A percentile compares a stretch with the other conserved stretches of the same genome.
phyloP scores from a whole-genome alignment of 2,888 invertebrate species.

The Polydrusus cervinus region DNA sequence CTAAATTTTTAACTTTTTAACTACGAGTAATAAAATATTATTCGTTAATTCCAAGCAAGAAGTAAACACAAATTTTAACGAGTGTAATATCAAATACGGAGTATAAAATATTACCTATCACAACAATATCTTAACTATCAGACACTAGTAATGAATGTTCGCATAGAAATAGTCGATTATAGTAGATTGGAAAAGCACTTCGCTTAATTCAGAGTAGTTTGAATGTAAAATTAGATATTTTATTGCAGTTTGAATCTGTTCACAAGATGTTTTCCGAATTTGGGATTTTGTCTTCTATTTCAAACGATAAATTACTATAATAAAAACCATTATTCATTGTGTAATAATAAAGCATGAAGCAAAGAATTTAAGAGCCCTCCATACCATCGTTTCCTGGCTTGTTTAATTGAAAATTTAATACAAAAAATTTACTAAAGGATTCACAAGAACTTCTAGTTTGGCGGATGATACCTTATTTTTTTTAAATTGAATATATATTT shows the following conservation, averaged over 20 bases:
- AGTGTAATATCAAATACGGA: not conserved
- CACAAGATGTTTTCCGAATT: not conserved
- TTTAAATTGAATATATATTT: too few species aligned
- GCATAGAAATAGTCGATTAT: constrained; percentile 19
- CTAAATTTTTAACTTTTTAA: too few species aligned
- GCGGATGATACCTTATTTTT: too few species aligned
- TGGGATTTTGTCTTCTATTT: not conserved
- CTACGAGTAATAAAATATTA: too few species aligned
- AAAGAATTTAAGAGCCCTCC: too few species aligned
- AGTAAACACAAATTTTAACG: too few species aligned
- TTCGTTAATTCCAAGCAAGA: too few species aligned
- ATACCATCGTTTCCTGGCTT: too few species aligned
- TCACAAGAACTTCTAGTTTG: too few species aligned
- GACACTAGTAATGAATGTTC: constrained; percentile 14
- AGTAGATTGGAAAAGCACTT: constrained; percentile 17
- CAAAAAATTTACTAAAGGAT: too few species aligned
- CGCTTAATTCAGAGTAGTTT: not conserved
- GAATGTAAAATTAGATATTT: constrained; percentile 11
- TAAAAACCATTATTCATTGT: not conserved
- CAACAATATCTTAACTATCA: constrained; percentile 15
- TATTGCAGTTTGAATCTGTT: not conserved
- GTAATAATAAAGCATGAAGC: too few species aligned
- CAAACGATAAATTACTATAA: not conserved
- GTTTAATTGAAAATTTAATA: too few species aligned
- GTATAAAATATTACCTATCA: not conserved